Evolutionary conservation across 1,140 invertebrate species (phyloP).

Genomic region (Heliconius himera): DNA sequence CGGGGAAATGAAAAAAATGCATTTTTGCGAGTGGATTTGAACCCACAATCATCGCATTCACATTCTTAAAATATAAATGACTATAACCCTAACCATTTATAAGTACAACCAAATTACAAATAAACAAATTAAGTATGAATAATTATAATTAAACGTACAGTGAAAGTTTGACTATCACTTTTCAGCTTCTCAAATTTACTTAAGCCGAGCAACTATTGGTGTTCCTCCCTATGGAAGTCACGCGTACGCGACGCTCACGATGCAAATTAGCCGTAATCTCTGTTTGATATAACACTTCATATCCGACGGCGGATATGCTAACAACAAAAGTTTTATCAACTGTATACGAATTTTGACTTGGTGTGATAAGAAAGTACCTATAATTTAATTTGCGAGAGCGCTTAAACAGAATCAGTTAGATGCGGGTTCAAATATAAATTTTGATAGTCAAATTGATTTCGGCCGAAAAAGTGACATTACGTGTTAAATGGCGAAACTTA

Average conservation of each 20-base stretch:
- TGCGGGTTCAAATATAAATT: background rate
- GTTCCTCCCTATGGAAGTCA: background rate
- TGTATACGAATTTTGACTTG: background rate
- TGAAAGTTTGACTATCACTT: background rate
- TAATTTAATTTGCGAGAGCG: background rate
- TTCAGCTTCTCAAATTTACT: background rate
- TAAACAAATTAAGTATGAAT: background rate
- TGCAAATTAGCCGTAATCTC: constrained; percentile 13
- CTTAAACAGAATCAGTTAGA: background rate
- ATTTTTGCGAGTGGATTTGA: too few relatives aligned
- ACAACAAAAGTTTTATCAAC: background rate
- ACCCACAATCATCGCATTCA: too few relatives aligned
- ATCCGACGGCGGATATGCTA: background rate
- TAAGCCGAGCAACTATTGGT: background rate
- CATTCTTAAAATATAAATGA: too few relatives aligned
- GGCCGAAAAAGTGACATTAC: too few relatives aligned
- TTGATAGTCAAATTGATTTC: too few relatives aligned
- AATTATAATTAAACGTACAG: background rate
- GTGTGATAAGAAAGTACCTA: background rate
- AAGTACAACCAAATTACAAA: background rate
- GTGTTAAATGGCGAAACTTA: too few relatives aligned
- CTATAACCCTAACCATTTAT: too few relatives aligned
- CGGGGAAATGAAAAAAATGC: too few relatives aligned
- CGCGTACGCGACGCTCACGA: too few relatives aligned
- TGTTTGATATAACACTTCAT: background rate